Evolutionary conservation across 2,797 vertebrate genomes (phyloP).

Genomic region (Alcedo quadribrachys): DNA sequence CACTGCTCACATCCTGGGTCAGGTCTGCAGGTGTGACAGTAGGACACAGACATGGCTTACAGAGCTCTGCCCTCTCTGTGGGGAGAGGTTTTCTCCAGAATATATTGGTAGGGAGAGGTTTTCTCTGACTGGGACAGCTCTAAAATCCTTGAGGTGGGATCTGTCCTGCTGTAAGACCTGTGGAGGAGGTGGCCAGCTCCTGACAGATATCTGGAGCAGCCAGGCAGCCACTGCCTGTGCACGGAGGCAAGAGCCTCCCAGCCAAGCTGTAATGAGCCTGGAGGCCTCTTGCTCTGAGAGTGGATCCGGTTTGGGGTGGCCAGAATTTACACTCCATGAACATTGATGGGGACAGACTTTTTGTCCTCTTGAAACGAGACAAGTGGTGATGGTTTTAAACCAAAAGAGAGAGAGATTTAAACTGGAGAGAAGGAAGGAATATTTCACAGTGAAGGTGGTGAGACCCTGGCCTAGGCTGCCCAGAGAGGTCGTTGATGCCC

Average conservation of each 20-base stretch:
- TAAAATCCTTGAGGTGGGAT: not conserved
- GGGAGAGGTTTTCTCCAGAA: not conserved
- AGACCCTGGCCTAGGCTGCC: not conserved
- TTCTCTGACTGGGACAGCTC: not conserved
- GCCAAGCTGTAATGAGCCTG: not conserved
- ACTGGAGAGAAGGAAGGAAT: not conserved
- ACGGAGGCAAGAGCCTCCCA: fast-evolving
- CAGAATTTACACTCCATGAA: fast-evolving
- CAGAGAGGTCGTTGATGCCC: not conserved
- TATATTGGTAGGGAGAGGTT: not conserved
- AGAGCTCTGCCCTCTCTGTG: not conserved
- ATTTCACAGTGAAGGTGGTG: not conserved
- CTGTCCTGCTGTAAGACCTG: not conserved
- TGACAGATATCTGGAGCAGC: not conserved
- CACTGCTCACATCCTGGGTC: not conserved
- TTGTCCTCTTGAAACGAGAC: not conserved
- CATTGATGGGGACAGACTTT: not conserved
- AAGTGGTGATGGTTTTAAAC: not conserved
- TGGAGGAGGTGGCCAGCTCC: not conserved
- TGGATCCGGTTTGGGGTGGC: not conserved
- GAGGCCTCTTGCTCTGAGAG: not conserved
- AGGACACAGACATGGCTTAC: fast-evolving
- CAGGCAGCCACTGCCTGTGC: not conserved
- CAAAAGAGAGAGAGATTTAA: not conserved
- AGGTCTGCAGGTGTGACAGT: not conserved